Evolutionary conservation across 1,140 invertebrate genomes (phyloP).

Genomic region (Trichonephila clavipes): DNA sequence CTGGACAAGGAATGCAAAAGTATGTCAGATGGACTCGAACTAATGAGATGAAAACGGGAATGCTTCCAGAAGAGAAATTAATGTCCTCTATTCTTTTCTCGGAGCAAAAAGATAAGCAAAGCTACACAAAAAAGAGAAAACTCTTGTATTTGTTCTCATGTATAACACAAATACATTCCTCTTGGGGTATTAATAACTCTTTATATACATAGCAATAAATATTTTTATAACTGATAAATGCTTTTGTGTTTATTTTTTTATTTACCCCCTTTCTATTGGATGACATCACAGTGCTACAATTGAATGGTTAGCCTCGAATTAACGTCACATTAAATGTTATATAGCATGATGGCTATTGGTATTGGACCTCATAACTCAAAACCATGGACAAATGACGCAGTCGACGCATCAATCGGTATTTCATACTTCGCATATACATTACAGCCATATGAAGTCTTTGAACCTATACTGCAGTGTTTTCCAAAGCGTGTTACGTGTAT

Average conservation of each 20-base stretch:
- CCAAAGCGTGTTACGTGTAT: no score
- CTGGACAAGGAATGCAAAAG: not conserved
- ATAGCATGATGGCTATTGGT: no score
- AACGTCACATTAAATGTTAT: no score
- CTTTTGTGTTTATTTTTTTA: no score
- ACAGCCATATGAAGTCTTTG: no score
- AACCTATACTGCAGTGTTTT: no score
- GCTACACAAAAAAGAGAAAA: not conserved
- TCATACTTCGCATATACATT: no score
- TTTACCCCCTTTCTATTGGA: not conserved
- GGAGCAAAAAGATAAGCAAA: not conserved
- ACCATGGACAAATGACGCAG: no score
- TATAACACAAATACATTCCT: not conserved
- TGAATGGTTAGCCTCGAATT: no score
- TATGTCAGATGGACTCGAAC: not conserved
- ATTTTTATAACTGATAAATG: not conserved
- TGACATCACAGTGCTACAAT: no score
- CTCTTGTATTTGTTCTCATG: not conserved
- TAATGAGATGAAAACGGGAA: not conserved
- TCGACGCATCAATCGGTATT: no score
- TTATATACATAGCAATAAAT: not conserved
- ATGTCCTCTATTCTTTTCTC: not conserved
- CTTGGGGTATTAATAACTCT: not conserved
- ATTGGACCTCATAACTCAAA: no score
- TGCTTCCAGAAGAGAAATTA: not conserved